These are phyloP conservation scores for Cataglyphis altisquamis DNA, from an alignment of 2,888 invertebrate species.

Conservation along the genomic window DNA sequence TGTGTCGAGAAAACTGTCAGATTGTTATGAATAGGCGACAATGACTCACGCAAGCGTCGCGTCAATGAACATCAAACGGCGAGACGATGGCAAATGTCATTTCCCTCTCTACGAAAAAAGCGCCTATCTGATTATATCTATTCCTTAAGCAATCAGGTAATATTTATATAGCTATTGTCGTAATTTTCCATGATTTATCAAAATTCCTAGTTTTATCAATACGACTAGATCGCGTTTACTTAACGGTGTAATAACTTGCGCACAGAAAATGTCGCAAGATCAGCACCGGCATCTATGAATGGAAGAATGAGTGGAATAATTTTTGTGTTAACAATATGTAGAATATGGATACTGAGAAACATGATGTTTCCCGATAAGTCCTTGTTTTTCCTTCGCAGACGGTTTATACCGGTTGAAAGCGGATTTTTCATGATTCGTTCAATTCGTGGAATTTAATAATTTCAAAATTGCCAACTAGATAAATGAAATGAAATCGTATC, in stretches of 20 bases:
- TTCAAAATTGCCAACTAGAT: not conserved
- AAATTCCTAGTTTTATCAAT: not conserved
- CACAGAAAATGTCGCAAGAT: slow-evolving; percentile 1
- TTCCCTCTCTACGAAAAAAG: slow-evolving; percentile 15
- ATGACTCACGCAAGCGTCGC: slow-evolving; percentile 39
- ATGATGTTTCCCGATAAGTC: slow-evolving; percentile 11
- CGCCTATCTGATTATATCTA: not conserved
- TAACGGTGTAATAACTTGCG: slow-evolving; percentile 4
- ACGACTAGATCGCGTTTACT: not conserved
- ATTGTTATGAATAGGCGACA: slow-evolving; percentile 27
- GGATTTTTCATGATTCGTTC: slow-evolving; percentile 31
- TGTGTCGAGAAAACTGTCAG: slow-evolving; percentile 32
- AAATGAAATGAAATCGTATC: not conserved
- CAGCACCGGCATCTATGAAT: not conserved
- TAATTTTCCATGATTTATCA: slow-evolving; percentile 19
- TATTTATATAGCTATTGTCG: not conserved
- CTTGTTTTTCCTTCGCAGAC: not conserved
- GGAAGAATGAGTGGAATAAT: not conserved
- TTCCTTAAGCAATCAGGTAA: slow-evolving; percentile 7
- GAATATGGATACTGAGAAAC: not conserved
- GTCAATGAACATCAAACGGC: slow-evolving; percentile 36
- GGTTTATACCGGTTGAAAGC: slow-evolving; percentile 35
- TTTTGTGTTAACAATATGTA: not conserved
- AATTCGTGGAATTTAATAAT: slow-evolving; percentile 31
- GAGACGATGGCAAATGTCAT: not conserved